phyloP scores from a whole-genome alignment of 2,888 invertebrate genomes.

The Pristionchus arcanus region DNA sequence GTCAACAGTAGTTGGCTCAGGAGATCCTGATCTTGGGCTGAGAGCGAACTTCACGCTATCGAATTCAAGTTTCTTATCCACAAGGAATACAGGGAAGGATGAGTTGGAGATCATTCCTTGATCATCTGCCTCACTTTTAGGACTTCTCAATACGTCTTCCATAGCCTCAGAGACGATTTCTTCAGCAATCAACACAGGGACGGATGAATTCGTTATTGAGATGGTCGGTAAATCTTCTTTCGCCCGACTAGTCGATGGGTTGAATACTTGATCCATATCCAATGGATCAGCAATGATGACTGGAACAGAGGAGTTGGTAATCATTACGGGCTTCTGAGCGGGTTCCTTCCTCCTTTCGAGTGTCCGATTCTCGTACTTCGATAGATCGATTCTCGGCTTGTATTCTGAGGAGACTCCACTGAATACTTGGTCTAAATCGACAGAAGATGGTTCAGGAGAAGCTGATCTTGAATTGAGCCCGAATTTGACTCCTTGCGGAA shows the following conservation, averaged over 20 bases:
- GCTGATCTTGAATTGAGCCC: background rate
- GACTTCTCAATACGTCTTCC: background rate
- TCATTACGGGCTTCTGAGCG: background rate
- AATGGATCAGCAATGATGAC: conserved; percentile 10
- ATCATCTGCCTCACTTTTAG: conserved; percentile 4
- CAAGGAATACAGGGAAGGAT: background rate
- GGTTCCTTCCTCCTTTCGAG: conserved; percentile 16
- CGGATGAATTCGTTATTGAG: conserved; percentile 16
- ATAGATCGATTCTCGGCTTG: background rate
- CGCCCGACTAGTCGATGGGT: background rate
- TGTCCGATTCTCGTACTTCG: conserved; percentile 2
- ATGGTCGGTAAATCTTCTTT: background rate
- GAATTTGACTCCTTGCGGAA: background rate
- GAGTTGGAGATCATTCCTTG: conserved; percentile 27
- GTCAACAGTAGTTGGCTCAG: background rate
- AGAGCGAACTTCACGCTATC: background rate
- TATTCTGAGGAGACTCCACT: background rate
- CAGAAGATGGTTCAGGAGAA: background rate
- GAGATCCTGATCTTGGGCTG: background rate
- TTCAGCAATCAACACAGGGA: conserved; percentile 9
- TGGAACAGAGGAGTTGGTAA: background rate
- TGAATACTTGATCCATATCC: conserved; percentile 50
- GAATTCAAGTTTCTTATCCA: background rate
- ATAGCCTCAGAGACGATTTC: background rate
- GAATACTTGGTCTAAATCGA: conserved; percentile 38